Evolutionary conservation across 1,140 invertebrate genomes (phyloP).

Genomic region (Lepidurus apus): DNA sequence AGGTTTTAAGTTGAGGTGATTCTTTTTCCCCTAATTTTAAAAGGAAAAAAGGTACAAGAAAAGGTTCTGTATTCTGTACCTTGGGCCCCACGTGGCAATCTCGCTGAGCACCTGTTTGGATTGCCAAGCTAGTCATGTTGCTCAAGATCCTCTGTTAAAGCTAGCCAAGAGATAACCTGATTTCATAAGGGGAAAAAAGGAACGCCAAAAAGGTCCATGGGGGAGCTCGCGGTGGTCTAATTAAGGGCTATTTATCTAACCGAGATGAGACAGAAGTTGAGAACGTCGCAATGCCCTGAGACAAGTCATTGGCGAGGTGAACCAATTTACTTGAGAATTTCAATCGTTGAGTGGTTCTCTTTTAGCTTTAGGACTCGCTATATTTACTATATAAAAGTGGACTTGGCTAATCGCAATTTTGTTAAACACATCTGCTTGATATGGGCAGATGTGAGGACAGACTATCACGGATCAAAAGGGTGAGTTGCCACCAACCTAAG

Average conservation of each 20-base stretch:
- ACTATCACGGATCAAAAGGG: neutral
- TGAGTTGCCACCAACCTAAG: neutral
- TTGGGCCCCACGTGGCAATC: neutral
- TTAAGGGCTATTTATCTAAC: slow-evolving; percentile 1
- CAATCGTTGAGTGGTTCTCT: no score
- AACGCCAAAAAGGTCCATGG: neutral
- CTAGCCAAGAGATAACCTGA: neutral
- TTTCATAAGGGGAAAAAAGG: no score
- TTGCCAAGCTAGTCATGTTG: neutral
- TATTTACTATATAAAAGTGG: no score
- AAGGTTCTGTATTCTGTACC: neutral
- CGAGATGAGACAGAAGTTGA: neutral
- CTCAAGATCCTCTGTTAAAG: neutral
- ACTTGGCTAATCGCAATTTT: no score
- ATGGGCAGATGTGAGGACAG: neutral
- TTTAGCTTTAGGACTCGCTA: no score
- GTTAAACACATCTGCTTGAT: neutral
- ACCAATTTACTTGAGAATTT: no score
- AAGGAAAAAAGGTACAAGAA: neutral
- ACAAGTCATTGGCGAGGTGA: no score
- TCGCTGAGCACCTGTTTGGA: slow-evolving; percentile 2
- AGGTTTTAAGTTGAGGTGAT: neutral
- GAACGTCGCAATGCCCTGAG: no score
- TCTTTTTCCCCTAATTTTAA: neutral
- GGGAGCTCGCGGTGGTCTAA: neutral